These are phyloP conservation scores for Drosophila lacicola DNA, from an alignment of 2,888 invertebrate species.

Conservation along the genomic window DNA sequence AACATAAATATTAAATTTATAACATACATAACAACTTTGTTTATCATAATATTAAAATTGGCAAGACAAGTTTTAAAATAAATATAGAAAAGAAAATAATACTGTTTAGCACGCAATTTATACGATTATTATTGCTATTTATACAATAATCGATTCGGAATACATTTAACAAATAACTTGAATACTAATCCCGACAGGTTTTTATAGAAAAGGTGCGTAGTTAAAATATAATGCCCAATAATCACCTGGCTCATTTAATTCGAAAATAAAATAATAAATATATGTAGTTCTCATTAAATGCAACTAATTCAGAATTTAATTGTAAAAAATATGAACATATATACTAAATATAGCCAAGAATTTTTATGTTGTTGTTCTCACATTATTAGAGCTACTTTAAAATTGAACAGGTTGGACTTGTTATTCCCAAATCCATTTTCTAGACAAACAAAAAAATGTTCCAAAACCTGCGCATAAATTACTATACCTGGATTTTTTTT, in stretches of 20 bases:
- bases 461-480: too few relatives aligned
- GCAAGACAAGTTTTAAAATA: constrained; percentile 17
- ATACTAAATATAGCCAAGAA: too few relatives aligned
- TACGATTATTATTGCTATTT: constrained; percentile 5
- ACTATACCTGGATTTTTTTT: too few relatives aligned
- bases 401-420: too few relatives aligned
- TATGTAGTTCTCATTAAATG: too few relatives aligned
- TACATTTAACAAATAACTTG: constrained; percentile 5
- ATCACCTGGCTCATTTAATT: neutral
- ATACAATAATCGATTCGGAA: constrained; percentile 10
- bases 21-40: neutral
- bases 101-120: constrained; percentile 1
- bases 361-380: too few relatives aligned
- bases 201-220: neutral
- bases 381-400: too few relatives aligned
- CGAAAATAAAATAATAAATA: neutral
- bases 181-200: constrained; percentile 15
- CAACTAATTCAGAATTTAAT: too few relatives aligned
- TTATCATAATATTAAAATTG: constrained; percentile 5
- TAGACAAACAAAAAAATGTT: too few relatives aligned
- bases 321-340: too few relatives aligned
- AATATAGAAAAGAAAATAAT: constrained; percentile 7
- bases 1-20: neutral
- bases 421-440: too few relatives aligned
- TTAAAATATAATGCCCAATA: neutral